Percentiles rank a stretch among this genome's conserved stretches.
phyloP scores from a whole-genome alignment of 1,140 invertebrate genomes.

The Penaeus vannamei region DNA sequence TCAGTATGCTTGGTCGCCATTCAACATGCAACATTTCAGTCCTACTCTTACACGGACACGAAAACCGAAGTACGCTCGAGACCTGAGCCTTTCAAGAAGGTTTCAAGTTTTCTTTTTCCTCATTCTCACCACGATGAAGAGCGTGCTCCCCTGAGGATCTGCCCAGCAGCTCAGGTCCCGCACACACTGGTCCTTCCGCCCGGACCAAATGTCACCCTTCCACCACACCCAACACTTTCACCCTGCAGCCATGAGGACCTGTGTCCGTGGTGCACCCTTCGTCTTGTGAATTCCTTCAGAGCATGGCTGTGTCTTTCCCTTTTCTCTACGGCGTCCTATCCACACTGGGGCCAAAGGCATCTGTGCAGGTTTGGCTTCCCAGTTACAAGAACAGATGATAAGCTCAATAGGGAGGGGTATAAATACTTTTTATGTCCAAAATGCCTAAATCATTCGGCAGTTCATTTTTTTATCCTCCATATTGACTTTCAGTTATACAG shows the following conservation, averaged over 20 bases:
- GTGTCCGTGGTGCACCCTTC: too few relatives aligned
- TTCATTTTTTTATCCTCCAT: constrained; percentile 15
- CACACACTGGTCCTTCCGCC: constrained; percentile 9
- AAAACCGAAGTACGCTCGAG: too few relatives aligned
- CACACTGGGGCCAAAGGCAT: constrained; percentile 18
- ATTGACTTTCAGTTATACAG: constrained; percentile 23
- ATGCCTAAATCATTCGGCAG: constrained; percentile 2
- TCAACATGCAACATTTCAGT: too few relatives aligned
- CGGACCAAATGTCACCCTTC: too few relatives aligned
- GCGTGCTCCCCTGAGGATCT: constrained; percentile 17
- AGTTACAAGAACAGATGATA: constrained; percentile 10
- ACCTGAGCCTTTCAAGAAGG: neutral
- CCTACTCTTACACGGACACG: too few relatives aligned
- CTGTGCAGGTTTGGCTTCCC: constrained; percentile 6
- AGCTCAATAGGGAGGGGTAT: constrained; percentile 28
- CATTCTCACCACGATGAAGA: neutral
- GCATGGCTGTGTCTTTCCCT: too few relatives aligned
- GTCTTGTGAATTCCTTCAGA: too few relatives aligned
- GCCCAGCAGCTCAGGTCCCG: constrained; percentile 47
- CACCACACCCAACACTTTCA: too few relatives aligned
- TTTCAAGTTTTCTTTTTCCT: neutral
- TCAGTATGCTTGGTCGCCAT: too few relatives aligned
- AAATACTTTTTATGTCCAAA: constrained; percentile 18
- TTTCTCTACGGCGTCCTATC: too few relatives aligned
- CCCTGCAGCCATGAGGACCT: too few relatives aligned